phyloP scores from a whole-genome alignment of 2,797 vertebrate species.

The Apogon talboti region DNA sequence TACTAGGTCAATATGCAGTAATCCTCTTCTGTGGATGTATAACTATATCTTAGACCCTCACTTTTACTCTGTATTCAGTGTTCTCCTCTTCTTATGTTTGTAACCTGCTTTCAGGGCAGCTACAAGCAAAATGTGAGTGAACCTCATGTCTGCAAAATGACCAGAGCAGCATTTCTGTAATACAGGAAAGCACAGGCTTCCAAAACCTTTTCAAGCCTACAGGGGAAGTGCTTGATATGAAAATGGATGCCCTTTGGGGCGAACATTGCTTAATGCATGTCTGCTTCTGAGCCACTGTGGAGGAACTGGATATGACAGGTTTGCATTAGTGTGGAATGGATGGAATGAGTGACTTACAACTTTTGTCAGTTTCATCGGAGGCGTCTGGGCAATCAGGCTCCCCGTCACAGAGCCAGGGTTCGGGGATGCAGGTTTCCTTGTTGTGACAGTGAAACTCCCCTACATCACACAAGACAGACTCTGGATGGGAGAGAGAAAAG shows the following conservation, averaged over 20 bases:
- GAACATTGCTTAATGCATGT: conserved; percentile 23
- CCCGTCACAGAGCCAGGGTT: conserved; percentile 93
- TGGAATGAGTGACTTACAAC: conserved; percentile 87
- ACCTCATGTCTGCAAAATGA: no score
- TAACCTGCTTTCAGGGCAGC: conserved; percentile 20
- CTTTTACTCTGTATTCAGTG: no score
- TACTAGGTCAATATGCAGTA: no score
- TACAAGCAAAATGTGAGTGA: conserved; percentile 9
- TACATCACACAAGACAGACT: conserved; percentile 87
- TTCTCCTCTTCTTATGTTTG: not conserved
- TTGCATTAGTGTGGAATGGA: conserved; percentile 54
- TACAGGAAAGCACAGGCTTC: conserved; percentile 6
- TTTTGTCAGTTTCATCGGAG: conserved; percentile 89
- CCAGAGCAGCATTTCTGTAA: conserved; percentile 20
- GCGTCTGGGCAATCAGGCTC: conserved; percentile 93
- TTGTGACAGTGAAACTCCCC: conserved; percentile 94
- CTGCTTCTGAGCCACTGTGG: no score
- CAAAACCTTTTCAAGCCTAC: conserved; percentile 1
- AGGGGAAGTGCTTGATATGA: conserved; percentile 3
- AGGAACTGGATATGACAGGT: conserved; percentile 1
- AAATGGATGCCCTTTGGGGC: conserved; percentile 14
- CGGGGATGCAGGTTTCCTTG: conserved; percentile 87
- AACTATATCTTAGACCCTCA: no score
- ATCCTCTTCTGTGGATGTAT: no score
- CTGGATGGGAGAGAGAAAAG: conserved; percentile 75